These are phyloP conservation scores for Phoenicopterus ruber DNA, from an alignment of 2,113 vertebrate genomes.

Conservation along the genomic window DNA sequence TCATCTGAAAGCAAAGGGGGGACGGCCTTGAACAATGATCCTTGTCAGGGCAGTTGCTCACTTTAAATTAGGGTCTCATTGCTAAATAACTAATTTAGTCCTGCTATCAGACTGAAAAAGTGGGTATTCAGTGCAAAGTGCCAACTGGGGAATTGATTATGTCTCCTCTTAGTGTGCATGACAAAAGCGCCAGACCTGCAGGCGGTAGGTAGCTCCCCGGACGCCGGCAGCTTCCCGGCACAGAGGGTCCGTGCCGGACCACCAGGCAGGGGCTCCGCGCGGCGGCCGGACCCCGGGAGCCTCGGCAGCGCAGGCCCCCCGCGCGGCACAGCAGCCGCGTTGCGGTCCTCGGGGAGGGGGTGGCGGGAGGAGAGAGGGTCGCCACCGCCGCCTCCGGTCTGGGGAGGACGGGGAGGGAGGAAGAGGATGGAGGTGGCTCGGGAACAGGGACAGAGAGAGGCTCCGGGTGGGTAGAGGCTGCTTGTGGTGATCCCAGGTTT, in stretches of 20 bases:
- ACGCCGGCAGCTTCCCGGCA: slow-evolving; percentile 21
- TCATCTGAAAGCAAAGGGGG: slow-evolving; percentile 76
- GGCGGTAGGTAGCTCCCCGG: slow-evolving; percentile 64
- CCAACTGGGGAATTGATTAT: slow-evolving; percentile 87
- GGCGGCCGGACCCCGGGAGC: accelerated
- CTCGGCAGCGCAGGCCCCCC: no score
- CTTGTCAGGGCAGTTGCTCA: slow-evolving; percentile 81
- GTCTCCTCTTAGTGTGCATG: slow-evolving; percentile 80
- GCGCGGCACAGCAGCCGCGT: accelerated
- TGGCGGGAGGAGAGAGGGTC: background rate
- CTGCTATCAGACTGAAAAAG: slow-evolving; percentile 87
- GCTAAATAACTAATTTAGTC: slow-evolving; percentile 89
- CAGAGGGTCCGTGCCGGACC: background rate
- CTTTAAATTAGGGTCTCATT: slow-evolving; percentile 87
- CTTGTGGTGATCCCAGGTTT: background rate
- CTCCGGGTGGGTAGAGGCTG: accelerated
- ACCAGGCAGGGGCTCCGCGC: accelerated
- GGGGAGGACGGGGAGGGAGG: background rate
- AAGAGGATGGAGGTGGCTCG: background rate
- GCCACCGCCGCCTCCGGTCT: background rate
- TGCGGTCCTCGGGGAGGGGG: accelerated
- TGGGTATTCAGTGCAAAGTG: slow-evolving; percentile 83
- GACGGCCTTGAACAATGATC: slow-evolving; percentile 82
- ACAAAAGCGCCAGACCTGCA: slow-evolving; percentile 72
- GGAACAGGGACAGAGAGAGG: background rate